Base-by-base conservation (phyloP, 2,113 vertebrate species). In the Echinops telfairi region DNA sequence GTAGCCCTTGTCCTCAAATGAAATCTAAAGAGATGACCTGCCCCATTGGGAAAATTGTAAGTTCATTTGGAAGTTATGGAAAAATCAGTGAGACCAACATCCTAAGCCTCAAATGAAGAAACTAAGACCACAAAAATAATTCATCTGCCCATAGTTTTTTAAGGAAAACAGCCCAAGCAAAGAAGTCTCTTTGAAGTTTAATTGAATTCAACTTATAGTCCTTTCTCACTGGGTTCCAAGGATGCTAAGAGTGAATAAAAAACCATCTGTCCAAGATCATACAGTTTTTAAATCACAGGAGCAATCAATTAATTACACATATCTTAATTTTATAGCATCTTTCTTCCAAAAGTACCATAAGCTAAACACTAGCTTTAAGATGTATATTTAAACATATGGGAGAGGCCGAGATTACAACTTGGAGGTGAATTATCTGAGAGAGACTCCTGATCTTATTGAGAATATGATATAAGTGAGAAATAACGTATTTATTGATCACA, bases 91-190 rank as follows among this genome's bases (percentile, higher is more conserved):
- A 19, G n/a, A n/a, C 36, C 68, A 92, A 86, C 2, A 79, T 31
- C 25, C 33, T 64, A 64, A 1, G 23, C 78, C 93, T 86, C 78
- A 92, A 88, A 89, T 38, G 33, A 84, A n/a, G 36, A 90, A 93
- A 57, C 1, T 15, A 71, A 85, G 19, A 20, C 36, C 38, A 68
- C 25, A 85, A 9, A 19, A 6, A 33, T n/a, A 85, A 91, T 15
- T 43, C 36, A 58, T 76, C 89, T 88, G 58, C 4, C 19, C 17
- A 76, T 16, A 4, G 43, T 83, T 96, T 47, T 82, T 25, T 84
- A 90, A 80, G n/a, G 57, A 88, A 79, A 31, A 70, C 31, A 76
- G 29, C 31, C 27, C 25, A 90, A 76, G 38, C 31, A 78, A 83
- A 33, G 80, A 86, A 47, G 23, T 2, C n/a, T 53, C 43, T 76